Percentiles rank a stretch among this genome's conserved stretches.
Conservation (phyloP, 2,888 invertebrate genomes). For the Mechanitis mazaeus region DNA sequence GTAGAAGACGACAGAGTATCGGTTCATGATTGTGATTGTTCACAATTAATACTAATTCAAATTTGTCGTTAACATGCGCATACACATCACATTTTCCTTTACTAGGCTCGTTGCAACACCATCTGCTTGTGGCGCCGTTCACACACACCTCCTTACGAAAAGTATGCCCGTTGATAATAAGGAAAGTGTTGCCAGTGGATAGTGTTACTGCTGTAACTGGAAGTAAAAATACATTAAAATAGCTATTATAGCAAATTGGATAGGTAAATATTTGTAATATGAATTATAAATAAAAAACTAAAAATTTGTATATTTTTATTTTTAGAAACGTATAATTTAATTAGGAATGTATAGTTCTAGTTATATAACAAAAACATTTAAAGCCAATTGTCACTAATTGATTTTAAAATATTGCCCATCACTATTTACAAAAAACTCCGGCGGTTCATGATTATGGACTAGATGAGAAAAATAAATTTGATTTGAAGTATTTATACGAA, state of each 20-base stretch:
- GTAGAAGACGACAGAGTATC: slow-evolving; percentile 50
- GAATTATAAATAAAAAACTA: too few relatives aligned
- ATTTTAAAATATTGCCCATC: slow-evolving; percentile 14
- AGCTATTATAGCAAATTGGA: background rate
- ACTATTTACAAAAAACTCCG: slow-evolving; percentile 14
- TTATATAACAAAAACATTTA: too few relatives aligned
- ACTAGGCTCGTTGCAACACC: slow-evolving; percentile 55
- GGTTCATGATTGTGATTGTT: slow-evolving; percentile 58
- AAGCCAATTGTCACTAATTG: slow-evolving; percentile 10
- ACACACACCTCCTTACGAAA: slow-evolving; percentile 48
- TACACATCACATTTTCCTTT: slow-evolving; percentile 52
- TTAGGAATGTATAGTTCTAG: too few relatives aligned
- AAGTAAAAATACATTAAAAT: slow-evolving; percentile 29
- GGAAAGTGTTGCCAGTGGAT: slow-evolving; percentile 52
- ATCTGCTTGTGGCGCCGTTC: slow-evolving; percentile 45
- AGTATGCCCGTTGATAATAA: slow-evolving; percentile 60
- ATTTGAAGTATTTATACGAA: too few relatives aligned
- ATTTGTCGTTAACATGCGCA: slow-evolving; percentile 54
- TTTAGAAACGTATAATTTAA: too few relatives aligned
- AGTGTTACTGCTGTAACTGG: slow-evolving; percentile 58
- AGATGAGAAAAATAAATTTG: too few relatives aligned
- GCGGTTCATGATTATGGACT: slow-evolving; percentile 9
- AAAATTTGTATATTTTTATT: too few relatives aligned
- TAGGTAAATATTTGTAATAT: background rate
- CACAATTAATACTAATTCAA: slow-evolving; percentile 47